Evolutionary conservation across 2,888 invertebrate species (phyloP).

Genomic region (Melanargia galathea): DNA sequence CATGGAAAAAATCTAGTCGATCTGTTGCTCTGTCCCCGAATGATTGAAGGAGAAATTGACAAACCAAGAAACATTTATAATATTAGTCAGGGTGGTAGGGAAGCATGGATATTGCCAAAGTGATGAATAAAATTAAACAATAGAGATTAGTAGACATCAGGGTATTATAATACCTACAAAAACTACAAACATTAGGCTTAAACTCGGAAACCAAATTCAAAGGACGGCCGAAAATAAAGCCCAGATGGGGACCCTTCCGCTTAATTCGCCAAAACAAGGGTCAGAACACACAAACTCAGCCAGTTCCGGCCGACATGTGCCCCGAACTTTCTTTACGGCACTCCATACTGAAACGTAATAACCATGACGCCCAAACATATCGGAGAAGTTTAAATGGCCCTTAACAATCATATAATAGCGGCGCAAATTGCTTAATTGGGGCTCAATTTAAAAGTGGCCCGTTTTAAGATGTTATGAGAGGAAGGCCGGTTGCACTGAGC

Average conservation of each 20-base stretch:
- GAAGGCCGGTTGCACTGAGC: slow-evolving; percentile 67
- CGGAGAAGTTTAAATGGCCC: slow-evolving; percentile 12
- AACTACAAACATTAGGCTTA: background rate
- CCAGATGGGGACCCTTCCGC: slow-evolving; percentile 21
- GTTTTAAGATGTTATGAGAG: slow-evolving; percentile 54
- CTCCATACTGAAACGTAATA: slow-evolving; percentile 16
- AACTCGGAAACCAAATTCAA: background rate
- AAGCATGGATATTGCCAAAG: too few species aligned
- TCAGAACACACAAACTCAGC: slow-evolving; percentile 36
- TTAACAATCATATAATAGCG: slow-evolving; percentile 39
- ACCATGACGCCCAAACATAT: slow-evolving; percentile 12
- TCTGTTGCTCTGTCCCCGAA: too few species aligned
- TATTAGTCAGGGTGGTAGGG: too few species aligned
- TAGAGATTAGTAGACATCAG: background rate
- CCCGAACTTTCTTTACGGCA: slow-evolving; percentile 41
- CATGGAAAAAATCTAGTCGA: too few species aligned
- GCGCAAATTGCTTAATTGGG: slow-evolving; percentile 45
- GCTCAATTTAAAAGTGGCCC: slow-evolving; percentile 43
- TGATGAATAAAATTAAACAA: too few species aligned
- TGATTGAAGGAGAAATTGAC: too few species aligned
- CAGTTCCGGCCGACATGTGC: slow-evolving; percentile 41
- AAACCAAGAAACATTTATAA: too few species aligned
- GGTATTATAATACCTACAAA: background rate
- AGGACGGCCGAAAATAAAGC: slow-evolving; percentile 25
- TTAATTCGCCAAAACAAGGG: slow-evolving; percentile 40